Evolutionary conservation across 2,113 vertebrate species (phyloP).

Genomic region (Cochlearius cochlearius): DNA sequence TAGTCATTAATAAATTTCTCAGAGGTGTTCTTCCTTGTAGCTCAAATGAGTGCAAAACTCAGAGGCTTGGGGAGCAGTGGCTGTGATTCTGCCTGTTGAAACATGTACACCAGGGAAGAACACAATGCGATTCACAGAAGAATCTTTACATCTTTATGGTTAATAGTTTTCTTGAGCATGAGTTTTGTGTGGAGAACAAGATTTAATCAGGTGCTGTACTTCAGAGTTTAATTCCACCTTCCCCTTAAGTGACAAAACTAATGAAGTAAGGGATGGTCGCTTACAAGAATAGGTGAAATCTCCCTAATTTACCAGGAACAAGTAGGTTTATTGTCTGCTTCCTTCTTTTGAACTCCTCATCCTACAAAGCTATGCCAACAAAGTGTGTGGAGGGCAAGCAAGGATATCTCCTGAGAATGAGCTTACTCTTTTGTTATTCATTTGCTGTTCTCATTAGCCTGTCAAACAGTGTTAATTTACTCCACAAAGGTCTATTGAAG

Average conservation of each 20-base stretch:
- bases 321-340: background rate
- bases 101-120: background rate
- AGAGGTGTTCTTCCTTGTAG: background rate
- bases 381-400: background rate
- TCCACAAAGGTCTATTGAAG: background rate
- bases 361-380: background rate
- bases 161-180: background rate
- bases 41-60: background rate
- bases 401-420: slow-evolving; percentile 12
- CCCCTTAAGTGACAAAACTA: slow-evolving; percentile 18
- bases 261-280: background rate
- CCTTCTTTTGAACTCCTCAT: background rate
- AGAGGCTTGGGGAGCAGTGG: background rate
- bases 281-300: background rate
- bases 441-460: background rate
- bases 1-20: background rate
- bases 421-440: background rate
- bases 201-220: background rate
- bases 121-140: background rate
- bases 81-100: background rate
- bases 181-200: background rate
- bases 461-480: background rate
- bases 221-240: slow-evolving; percentile 8
- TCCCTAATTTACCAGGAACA: background rate
- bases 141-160: background rate